A percentile compares a stretch with the other conserved stretches of the same genome.
Conservation (phyloP, 2,888 invertebrate genomes). For the Rhagium mordax region DNA sequence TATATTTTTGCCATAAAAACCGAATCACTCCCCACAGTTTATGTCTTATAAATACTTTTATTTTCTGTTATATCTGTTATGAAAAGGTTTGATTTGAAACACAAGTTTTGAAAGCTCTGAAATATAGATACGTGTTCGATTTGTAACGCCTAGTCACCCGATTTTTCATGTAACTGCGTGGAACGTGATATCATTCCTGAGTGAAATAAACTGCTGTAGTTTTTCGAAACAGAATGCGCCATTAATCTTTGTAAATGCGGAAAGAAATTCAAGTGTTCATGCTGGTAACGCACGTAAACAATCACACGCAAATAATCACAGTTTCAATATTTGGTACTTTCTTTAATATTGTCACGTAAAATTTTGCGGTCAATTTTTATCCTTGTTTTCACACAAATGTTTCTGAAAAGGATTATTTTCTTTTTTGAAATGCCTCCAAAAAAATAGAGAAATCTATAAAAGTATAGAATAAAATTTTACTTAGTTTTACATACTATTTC, state of each 20-base stretch:
- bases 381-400: not conserved
- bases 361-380: not conserved
- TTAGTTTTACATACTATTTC: too few species aligned
- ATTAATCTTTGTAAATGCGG: conserved; percentile 14
- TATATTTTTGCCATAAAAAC: not conserved
- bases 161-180: conserved; percentile 21
- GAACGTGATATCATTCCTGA: conserved; percentile 42
- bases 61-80: not conserved
- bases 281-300: not conserved
- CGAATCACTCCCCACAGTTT: not conserved
- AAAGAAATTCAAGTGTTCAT: conserved; percentile 7
- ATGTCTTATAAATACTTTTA: not conserved
- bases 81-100: not conserved
- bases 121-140: conserved; percentile 21
- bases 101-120: not conserved
- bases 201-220: conserved; percentile 37
- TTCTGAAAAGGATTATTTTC: too few species aligned
- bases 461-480: too few species aligned
- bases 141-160: conserved; percentile 4
- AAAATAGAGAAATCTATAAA: too few species aligned
- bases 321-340: not conserved
- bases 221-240: conserved; percentile 16
- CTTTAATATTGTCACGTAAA: not conserved
- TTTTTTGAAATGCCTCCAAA: too few species aligned
- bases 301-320: not conserved